phyloP scores from a whole-genome alignment of 1,140 invertebrate genomes.

The Pemphigus obesinymphae region DNA sequence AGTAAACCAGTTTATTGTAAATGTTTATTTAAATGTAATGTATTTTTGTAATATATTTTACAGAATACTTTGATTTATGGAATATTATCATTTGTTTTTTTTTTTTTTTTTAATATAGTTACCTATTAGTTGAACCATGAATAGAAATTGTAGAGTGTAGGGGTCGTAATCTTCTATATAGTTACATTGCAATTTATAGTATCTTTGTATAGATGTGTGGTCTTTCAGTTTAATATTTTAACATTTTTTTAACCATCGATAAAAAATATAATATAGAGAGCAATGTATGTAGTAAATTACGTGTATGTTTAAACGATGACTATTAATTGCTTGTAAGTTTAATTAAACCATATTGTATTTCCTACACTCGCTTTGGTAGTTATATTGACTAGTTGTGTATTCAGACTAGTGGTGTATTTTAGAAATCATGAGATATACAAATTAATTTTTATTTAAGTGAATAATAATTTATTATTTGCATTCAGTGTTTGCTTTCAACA shows the following conservation, averaged over 20 bases:
- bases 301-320: not conserved
- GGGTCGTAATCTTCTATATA: no score
- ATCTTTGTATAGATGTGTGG: no score
- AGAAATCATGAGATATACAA: not conserved
- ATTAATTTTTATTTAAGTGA: not conserved
- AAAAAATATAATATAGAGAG: not conserved
- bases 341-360: not conserved
- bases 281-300: not conserved
- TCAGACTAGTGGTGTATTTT: not conserved
- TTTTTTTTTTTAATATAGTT: no score
- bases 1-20: no score
- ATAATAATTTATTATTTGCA: not conserved
- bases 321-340: slow-evolving; percentile 7
- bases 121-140: no score
- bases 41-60: no score
- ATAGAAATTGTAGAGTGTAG: no score
- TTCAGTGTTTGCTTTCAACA: not conserved
- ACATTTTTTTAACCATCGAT: not conserved
- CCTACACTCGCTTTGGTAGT: not conserved
- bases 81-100: no score
- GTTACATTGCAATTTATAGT: no score
- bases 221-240: not conserved
- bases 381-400: not conserved
- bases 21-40: no score
- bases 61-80: no score